Conservation (phyloP, 2,888 invertebrate genomes). For the Cryptus viduatorius region DNA sequence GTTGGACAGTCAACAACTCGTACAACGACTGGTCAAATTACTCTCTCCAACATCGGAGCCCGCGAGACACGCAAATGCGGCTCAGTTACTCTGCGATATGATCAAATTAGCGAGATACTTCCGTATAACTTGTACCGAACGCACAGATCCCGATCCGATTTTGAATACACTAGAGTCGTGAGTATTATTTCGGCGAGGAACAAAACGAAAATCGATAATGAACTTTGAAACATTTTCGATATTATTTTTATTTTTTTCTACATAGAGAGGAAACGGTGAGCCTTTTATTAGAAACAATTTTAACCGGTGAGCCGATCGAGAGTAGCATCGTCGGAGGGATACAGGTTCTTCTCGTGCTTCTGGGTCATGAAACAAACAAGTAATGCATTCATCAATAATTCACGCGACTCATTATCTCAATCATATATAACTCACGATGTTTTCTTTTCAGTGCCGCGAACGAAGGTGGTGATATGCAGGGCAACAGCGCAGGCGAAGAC, state of each 20-base stretch:
- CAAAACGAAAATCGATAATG: not conserved
- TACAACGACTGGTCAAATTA: slow-evolving; percentile 91
- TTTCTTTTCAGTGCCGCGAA: slow-evolving; percentile 71
- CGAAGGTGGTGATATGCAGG: slow-evolving; percentile 75
- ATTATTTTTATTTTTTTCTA: slow-evolving; percentile 47
- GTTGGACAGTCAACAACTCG: slow-evolving; percentile 94
- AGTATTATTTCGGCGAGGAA: slow-evolving; percentile 77
- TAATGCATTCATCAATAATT: slow-evolving; percentile 70
- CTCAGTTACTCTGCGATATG: slow-evolving; percentile 95
- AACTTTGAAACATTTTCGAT: slow-evolving; percentile 12
- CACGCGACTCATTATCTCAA: not conserved
- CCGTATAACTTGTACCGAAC: slow-evolving; percentile 86
- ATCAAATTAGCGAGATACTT: slow-evolving; percentile 89
- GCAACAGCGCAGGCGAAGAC: slow-evolving; percentile 83
- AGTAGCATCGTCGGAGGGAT: slow-evolving; percentile 93
- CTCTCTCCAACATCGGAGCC: slow-evolving; percentile 89
- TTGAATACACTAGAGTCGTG: slow-evolving; percentile 91
- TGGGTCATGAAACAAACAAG: slow-evolving; percentile 86
- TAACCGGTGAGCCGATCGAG: slow-evolving; percentile 89
- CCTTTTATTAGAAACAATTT: slow-evolving; percentile 91
- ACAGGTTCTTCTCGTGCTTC: slow-evolving; percentile 91
- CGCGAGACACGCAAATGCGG: slow-evolving; percentile 94
- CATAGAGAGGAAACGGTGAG: slow-evolving; percentile 88
- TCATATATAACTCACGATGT: not conserved
- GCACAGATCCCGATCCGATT: slow-evolving; percentile 90